Conservation (phyloP, 2,888 invertebrate species). For the Torymus auratus region DNA sequence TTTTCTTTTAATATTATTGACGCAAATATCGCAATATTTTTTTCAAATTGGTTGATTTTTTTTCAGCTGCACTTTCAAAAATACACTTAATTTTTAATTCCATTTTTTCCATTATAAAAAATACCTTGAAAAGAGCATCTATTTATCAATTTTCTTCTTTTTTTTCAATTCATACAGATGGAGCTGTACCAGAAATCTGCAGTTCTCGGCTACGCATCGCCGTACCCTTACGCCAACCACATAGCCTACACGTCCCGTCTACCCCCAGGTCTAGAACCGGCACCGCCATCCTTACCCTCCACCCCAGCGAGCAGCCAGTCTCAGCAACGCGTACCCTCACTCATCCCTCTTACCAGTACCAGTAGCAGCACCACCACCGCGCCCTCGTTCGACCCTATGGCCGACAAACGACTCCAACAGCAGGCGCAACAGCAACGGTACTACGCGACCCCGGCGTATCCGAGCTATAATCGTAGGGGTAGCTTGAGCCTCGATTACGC, state of each 20-base stretch:
- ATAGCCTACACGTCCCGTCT: constrained; percentile 12
- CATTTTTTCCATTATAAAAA: too few species aligned
- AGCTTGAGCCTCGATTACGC: too few species aligned
- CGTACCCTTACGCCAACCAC: constrained; percentile 2
- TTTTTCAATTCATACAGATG: background rate
- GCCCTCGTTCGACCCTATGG: background rate
- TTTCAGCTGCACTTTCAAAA: too few species aligned
- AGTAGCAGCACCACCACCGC: background rate
- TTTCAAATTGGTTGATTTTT: too few species aligned
- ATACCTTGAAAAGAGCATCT: too few species aligned
- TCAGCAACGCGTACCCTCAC: background rate
- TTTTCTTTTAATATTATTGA: too few species aligned
- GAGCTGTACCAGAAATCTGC: constrained; percentile 16
- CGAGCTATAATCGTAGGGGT: too few species aligned
- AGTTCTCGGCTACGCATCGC: background rate
- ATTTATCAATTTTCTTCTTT: too few species aligned
- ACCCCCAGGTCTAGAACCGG: background rate
- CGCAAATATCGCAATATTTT: too few species aligned
- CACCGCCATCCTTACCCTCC: too few species aligned
- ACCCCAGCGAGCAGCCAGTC: background rate
- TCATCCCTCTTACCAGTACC: background rate
- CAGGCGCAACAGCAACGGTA: background rate
- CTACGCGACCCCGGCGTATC: too few species aligned
- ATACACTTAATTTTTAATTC: too few species aligned
- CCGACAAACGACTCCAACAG: constrained; percentile 6